Conservation (phyloP, 2,797 vertebrate genomes). For the Sebastes cheni region DNA sequence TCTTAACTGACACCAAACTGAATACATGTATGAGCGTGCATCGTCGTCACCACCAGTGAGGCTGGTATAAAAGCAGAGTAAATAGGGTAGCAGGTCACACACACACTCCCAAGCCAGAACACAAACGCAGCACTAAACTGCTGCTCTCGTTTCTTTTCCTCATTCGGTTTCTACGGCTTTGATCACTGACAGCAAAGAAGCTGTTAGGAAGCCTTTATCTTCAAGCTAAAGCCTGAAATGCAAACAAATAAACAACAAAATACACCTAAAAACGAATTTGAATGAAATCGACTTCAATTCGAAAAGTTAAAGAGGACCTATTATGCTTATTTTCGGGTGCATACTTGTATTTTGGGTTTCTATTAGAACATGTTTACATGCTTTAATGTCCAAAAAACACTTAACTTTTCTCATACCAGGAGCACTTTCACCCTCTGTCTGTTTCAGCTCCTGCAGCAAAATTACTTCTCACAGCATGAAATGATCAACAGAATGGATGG, state of each 20-base stretch:
- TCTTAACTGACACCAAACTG: conserved; percentile 14
- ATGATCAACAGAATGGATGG: background rate
- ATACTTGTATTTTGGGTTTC: too few relatives aligned
- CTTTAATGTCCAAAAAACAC: too few relatives aligned
- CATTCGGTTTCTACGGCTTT: conserved; percentile 45
- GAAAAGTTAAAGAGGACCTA: background rate
- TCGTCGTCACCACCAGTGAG: background rate
- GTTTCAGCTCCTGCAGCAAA: too few relatives aligned
- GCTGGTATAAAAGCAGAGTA: conserved; percentile 44
- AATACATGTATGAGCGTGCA: conserved; percentile 16
- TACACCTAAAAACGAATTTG: background rate
- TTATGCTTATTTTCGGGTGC: too few relatives aligned
- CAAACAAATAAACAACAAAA: background rate
- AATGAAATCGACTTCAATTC: background rate
- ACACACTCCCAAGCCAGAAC: conserved; percentile 48
- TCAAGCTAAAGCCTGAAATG: conserved; percentile 3
- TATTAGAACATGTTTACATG: too few relatives aligned
- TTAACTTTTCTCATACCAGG: too few relatives aligned
- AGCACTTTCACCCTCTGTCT: too few relatives aligned
- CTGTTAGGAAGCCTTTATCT: conserved; percentile 6
- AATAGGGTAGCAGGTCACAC: conserved; percentile 70
- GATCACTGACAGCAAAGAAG: conserved; percentile 48
- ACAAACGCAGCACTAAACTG: conserved; percentile 40
- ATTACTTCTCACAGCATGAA: background rate
- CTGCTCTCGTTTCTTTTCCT: conserved; percentile 21